phyloP scores from a whole-genome alignment of 2,888 invertebrate genomes.

The Hydraecia micacea region DNA sequence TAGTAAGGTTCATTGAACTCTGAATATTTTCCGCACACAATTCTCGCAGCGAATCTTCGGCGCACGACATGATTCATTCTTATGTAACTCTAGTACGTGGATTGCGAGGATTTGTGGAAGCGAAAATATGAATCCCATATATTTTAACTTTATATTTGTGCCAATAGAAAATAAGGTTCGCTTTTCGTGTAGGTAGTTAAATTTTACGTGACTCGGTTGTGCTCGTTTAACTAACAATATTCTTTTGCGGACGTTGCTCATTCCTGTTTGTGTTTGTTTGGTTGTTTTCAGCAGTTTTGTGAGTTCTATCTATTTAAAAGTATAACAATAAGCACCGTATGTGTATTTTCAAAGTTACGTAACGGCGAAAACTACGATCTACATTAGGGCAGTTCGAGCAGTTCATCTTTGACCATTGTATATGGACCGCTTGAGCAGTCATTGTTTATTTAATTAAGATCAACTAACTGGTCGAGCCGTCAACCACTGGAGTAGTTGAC shows the following conservation, averaged over 20 bases:
- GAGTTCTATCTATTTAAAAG: not conserved
- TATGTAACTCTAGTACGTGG: conserved; percentile 54
- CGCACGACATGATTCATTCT: conserved; percentile 48
- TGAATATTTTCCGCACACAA: conserved; percentile 40
- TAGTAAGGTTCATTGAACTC: conserved; percentile 44
- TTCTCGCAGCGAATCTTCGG: conserved; percentile 36
- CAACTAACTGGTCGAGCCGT: not conserved
- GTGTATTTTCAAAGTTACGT: not conserved
- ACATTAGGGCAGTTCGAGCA: too few relatives aligned
- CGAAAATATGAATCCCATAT: conserved; percentile 53
- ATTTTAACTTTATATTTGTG: conserved; percentile 47
- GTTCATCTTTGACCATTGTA: not conserved
- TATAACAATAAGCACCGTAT: not conserved
- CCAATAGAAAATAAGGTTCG: conserved; percentile 34
- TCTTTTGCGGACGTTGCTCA: conserved; percentile 15
- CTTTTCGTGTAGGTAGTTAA: conserved; percentile 9
- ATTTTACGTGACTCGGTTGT: conserved; percentile 15
- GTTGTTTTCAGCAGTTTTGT: conserved; percentile 9
- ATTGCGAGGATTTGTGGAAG: conserved; percentile 39
- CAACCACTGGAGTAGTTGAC: not conserved
- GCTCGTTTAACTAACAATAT: conserved; percentile 31
- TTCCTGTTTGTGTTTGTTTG: conserved; percentile 19
- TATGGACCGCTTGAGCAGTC: not conserved
- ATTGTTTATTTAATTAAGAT: not conserved
- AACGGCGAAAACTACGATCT: not conserved